Evolutionary conservation across 2,888 invertebrate genomes (phyloP).

Genomic region (Synanthedon tipuliformis): DNA sequence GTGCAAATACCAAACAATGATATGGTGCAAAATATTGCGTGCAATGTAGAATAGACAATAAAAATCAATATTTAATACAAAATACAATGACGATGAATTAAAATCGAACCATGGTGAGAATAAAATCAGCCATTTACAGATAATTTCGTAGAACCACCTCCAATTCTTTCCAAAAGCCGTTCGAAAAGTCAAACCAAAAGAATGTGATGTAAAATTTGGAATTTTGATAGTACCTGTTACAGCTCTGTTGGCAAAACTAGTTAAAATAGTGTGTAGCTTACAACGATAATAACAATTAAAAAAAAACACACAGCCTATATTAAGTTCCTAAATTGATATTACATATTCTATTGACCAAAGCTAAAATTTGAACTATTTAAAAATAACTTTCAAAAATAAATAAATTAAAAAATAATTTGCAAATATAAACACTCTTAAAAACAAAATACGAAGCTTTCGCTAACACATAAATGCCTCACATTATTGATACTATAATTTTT

Average conservation of each 20-base stretch:
- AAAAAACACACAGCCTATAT: too few species aligned
- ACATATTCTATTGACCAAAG: constrained; percentile 5
- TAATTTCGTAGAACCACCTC: constrained; percentile 41
- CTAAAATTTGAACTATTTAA: constrained; percentile 7
- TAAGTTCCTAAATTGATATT: too few species aligned
- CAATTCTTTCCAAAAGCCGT: constrained; percentile 61
- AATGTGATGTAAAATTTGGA: constrained; percentile 43
- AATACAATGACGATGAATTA: neutral
- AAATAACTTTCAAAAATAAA: constrained; percentile 10
- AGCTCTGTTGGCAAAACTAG: constrained; percentile 45
- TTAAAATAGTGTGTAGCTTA: neutral
- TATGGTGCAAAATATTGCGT: constrained; percentile 1
- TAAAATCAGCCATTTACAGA: neutral
- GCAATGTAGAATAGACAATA: neutral
- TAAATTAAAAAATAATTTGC: constrained; percentile 8
- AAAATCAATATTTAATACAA: neutral
- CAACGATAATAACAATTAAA: neutral
- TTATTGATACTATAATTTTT: too few species aligned
- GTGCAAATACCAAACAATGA: neutral
- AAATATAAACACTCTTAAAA: neutral
- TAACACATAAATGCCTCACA: too few species aligned
- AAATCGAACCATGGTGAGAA: neutral
- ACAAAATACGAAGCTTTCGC: too few species aligned
- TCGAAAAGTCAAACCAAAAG: constrained; percentile 41
- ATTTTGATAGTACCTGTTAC: constrained; percentile 53